Conservation (phyloP, 2,888 invertebrate species). For the Drosophila paramelanica region DNA sequence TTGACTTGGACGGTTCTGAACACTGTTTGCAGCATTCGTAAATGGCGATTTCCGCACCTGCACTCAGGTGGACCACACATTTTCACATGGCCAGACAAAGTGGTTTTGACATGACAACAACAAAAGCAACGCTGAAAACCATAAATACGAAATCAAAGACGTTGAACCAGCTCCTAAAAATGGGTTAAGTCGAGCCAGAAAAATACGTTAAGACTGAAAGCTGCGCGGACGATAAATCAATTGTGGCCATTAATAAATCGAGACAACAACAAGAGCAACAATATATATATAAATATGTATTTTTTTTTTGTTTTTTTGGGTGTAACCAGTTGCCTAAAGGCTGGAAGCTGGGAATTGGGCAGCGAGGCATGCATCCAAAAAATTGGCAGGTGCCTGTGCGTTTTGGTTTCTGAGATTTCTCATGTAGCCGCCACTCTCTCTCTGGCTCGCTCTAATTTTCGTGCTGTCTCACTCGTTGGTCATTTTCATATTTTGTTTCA, state of each 20-base stretch:
- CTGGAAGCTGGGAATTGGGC: constrained; percentile 26
- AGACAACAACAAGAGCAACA: constrained; percentile 26
- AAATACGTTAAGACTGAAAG: constrained; percentile 36
- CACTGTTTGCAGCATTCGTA: constrained; percentile 5
- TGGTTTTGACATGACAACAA: constrained; percentile 16
- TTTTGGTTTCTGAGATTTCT: constrained; percentile 36
- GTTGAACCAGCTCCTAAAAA: constrained; percentile 37
- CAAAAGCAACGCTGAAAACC: constrained; percentile 7
- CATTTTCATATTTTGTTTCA: constrained; percentile 51
- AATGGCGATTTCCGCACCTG: constrained; percentile 48
- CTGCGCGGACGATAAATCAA: constrained; percentile 61
- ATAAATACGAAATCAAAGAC: constrained; percentile 34
- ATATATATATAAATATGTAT: constrained; percentile 2
- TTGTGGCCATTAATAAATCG: constrained; percentile 67
- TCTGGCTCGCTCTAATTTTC: background rate
- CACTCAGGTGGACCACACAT: constrained; percentile 37
- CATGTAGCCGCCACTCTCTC: constrained; percentile 39
- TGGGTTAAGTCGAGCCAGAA: constrained; percentile 54
- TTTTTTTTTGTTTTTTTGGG: constrained; percentile 25
- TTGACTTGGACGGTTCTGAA: constrained; percentile 12
- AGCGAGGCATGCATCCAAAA: constrained; percentile 30
- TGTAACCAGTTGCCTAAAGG: constrained; percentile 52
- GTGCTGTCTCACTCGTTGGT: constrained; percentile 5
- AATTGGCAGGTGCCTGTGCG: constrained; percentile 70
- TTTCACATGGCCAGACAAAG: constrained; percentile 34